Evolutionary conservation across 2,888 invertebrate genomes (phyloP), one percentile per base, ranked within the genome.

Genomic region (Tiliacea aurago): DNA sequence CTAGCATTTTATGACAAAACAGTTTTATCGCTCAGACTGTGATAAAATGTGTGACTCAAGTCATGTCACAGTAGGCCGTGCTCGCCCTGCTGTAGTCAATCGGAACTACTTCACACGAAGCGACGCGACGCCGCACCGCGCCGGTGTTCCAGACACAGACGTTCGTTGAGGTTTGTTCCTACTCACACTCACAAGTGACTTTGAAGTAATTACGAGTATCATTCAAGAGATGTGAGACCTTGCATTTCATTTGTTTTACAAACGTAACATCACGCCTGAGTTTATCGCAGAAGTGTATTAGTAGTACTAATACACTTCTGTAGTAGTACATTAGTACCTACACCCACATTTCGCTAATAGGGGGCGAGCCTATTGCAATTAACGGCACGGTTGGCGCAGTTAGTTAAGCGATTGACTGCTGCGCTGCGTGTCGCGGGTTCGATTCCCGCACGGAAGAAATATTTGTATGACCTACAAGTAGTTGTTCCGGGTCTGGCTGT

Each of bases 101-200:
- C 53, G 53, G 72, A 49, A 49, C 49, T 41, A 49, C 51, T 43
- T 28, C 43, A 18, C 43, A 43, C 7, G 41, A 51, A 0, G n/a
- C 71, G 53, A 45, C 72, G 71, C n/a, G n/a, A n/a, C n/a, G n/a
- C n/a, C n/a, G n/a, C 43, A n/a, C 71, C 43, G 33, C 72, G 72
- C 43, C 70, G 53, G 51, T 41, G 7, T 53, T 33, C 13, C 5
- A 18, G 13, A 6, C 51, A 43, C 51, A 70, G 43, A 53, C 33
- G 18, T 28, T 70, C 51, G 53, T 43, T 70, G 71, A 61, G 18
- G 6, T 41, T 1, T 41, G 23, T 41, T 18, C 61, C n/a, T 15
- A 41, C 59, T 61, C 45, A 69, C 68, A 41, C 59, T 61, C 45
- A 69, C 68, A 20, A 69, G 23, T 37, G 23, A 69, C 69, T 69